Percentiles rank a stretch among this genome's conserved stretches.
Evolutionary conservation across 1,140 invertebrate species (phyloP).

Genomic region (Conus ventricosus): DNA sequence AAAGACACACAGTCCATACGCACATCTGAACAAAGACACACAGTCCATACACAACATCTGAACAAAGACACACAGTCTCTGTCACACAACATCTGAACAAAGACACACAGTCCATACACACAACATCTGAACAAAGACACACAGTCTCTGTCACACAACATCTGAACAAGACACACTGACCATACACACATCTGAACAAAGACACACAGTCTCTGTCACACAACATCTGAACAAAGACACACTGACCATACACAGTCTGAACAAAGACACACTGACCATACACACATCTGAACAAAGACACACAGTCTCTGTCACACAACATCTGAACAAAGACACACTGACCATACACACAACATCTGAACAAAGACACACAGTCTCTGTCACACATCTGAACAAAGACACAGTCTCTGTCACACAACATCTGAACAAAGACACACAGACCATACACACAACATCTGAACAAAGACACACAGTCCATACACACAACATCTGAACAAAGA

Average conservation of each 20-base stretch:
- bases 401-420: slow-evolving; percentile 12
- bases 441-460: background rate
- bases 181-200: background rate
- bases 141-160: background rate
- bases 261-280: background rate
- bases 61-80: background rate
- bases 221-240: background rate
- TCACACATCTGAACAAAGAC: background rate
- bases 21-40: background rate
- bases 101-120: background rate
- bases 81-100: background rate
- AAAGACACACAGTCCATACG: background rate
- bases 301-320: slow-evolving; percentile 12
- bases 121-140: background rate
- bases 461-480: background rate
- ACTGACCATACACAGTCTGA: background rate
- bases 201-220: slow-evolving; percentile 7
- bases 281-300: background rate
- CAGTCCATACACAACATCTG: background rate
- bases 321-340: background rate
- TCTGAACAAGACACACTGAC: background rate
- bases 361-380: background rate
- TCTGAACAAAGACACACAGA: background rate
- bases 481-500: background rate
- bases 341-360: background rate